A percentile compares a stretch with the other conserved stretches of the same genome.
These are phyloP conservation scores for Malthinus seriepunctatus DNA, from an alignment of 2,888 invertebrate species.

Conservation along the genomic window DNA sequence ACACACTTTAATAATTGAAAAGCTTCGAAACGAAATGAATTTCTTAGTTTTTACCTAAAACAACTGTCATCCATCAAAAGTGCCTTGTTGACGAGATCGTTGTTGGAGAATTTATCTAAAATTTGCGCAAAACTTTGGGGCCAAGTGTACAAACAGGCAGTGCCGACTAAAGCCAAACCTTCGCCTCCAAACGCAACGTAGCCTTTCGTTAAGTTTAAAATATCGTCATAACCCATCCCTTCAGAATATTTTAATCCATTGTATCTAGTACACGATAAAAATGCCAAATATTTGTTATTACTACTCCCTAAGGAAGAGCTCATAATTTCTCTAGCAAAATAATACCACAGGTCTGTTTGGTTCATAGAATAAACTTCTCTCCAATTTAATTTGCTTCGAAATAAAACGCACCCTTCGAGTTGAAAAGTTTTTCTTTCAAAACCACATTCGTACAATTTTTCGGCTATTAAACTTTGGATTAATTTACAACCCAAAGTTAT, in stretches of 20 bases:
- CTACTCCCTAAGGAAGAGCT: constrained; percentile 65
- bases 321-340: constrained; percentile 84
- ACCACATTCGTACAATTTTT: constrained; percentile 81
- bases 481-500: constrained; percentile 78
- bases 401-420: constrained; percentile 71
- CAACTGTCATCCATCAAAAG: constrained; percentile 90
- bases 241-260: constrained; percentile 60
- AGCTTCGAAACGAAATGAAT: not conserved
- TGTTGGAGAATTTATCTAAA: constrained; percentile 61
- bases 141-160: constrained; percentile 90
- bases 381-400: constrained; percentile 71
- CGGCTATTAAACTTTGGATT: constrained; percentile 84
- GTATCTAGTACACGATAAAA: constrained; percentile 85
- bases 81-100: constrained; percentile 68
- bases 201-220: constrained; percentile 70
- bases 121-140: constrained; percentile 73
- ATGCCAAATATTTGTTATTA: constrained; percentile 84
- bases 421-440: constrained; percentile 81
- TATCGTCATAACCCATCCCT: constrained; percentile 70
- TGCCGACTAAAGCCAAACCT: constrained; percentile 88
- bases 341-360: constrained; percentile 81
- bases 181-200: constrained; percentile 93
- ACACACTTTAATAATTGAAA: constrained; percentile 9
- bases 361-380: constrained; percentile 72
- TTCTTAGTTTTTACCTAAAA: constrained; percentile 61